Base-by-base conservation (phyloP, 2,113 vertebrate genomes). In the Peromyscus polionotus region DNA sequence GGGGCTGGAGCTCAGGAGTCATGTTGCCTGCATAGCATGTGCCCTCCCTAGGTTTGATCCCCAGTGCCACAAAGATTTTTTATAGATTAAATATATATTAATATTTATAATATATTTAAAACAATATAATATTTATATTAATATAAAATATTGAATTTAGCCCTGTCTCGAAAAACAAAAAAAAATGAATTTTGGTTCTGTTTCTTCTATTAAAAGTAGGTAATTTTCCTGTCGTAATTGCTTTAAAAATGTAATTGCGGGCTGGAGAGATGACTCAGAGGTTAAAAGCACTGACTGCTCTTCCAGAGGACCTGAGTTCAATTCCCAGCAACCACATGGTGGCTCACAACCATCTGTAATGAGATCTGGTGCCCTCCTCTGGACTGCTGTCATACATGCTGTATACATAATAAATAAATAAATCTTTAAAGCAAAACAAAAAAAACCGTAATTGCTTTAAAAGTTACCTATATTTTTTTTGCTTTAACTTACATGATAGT, bases 401-500 rank as follows among this genome's bases (percentile, higher is more conserved):
- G 42, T 42, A 42, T 42, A 42, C 42, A 42, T 42, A 42, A 42
- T 42, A 42, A 42, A 42, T 42, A 42, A 42, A 42, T 42, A 42
- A 42, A 42, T 42, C 42, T 42, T 42, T 42, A 42, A 3, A 42
- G 3, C 42, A 42, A 42, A 42, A 42, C 42, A 42, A 42, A 42
- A 42, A 42, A 42, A 42, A 42, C n/a, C 45, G 28, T 90, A 19
- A 63, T 83, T 92, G 57, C 39, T 88, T 92, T 95, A 85, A 95
- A 88, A 94, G 9, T 90, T 76, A 76, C 63, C 81, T 80, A 67
- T 93, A 61, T 93, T 88, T 91, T 10, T 91, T 51, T 95, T 84
- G 63, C 83, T 95, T 92, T 70, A 94, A 88, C 59, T 90, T 83
- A 96, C 94, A 84, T 81, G 36, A 57, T 90, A 10, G 31, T 96